Base-by-base conservation (phyloP, 1,140 invertebrate genomes). In the Lepidotrigona ventralis region DNA sequence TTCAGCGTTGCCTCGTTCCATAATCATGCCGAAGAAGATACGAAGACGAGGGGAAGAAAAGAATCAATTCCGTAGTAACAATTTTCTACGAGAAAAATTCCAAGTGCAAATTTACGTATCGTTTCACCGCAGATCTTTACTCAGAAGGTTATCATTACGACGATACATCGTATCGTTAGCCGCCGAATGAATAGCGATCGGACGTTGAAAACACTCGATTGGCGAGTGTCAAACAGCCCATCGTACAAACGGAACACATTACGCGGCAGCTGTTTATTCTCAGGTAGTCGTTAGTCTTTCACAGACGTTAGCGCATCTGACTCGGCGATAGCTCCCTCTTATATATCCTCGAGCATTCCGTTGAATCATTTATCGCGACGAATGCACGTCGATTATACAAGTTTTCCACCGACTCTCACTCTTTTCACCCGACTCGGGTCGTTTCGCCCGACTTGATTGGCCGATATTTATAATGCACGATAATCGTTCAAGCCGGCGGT, bases 261-360 rank as follows among this genome's bases (percentile, higher is more conserved):
- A 70, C 60, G 14, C 64, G 39, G n/a, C 83, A 84, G 63, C 66
- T 78, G 63, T 33, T 66, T 68, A 79, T 71, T 86, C 81, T 54
- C 39, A 68, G 81, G 64, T 71, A 84, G 81, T 87, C 86, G 86
- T 87, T 84, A 87, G 85, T 87, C 86, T 87, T 81, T 60, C 81
- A 64, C 71, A 77, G 72, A 76, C 81, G 75, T 58, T 63, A 46
- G 58, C 26, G 54, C 58, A 51, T 79, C 26, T 64, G 33, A 54
- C 78, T 83, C 68, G 69, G 77, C 81, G 85, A 63, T 81, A 64
- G 66, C 71, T 78, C 74, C 70, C 54, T 46, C 54, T 33, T 46
- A 17, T 46, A 17, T 14, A 8, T 26, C 26, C n/a, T 66, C 71
- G 84, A 53, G 63, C 69, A 54, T 68, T 39, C 71, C 54, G 71